Evolutionary conservation across 2,113 vertebrate genomes (phyloP), one percentile per base, ranked within the genome.

Genomic region (Copsychus sechellarum): DNA sequence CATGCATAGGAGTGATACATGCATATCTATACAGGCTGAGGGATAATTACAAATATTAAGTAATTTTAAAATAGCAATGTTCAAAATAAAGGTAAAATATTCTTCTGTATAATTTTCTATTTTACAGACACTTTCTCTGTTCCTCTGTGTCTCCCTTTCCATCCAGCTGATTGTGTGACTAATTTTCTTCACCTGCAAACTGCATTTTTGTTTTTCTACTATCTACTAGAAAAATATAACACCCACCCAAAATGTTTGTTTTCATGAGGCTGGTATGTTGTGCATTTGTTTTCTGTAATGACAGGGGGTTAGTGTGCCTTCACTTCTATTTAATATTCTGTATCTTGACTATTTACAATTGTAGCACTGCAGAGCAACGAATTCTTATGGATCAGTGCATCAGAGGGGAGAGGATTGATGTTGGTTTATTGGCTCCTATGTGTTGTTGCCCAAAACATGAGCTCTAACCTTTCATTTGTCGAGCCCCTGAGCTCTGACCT

Each of bases 1-100:
- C 1, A 1, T 11, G 19, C 26, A 28, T 3, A 24, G 7, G 36
- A 65, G 50, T 11, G 31, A 11, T 4, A 34, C 2, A 0, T 6
- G 16, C 5, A 1, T 47, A 43, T n/a, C 61, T 47, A 1, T 14
- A 12, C 12, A 62, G 14, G 47, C 38, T 62, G 17, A 23, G 11
- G 33, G 20, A 38, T 34, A 51, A 29, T 60, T 81, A 38, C 14
- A 78, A 81, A 65, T 66, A 73, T 8, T 29, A 38, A 33, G 17
- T 25, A 0, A 40, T 53, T 81, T 70, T 47, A 29, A 70, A 86
- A 28, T 13, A 38, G 38, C 14, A 45, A 13, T 25, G 2, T 72
- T 73, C 34, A 73, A 90, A 86, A 42, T n/a, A 42, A 83, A 65
- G 24, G n/a, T 33, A 54, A 81, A 85, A 54, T 51, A 13, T 31